phyloP scores from a whole-genome alignment of 2,888 invertebrate genomes.

The Calameuta filiformis region DNA sequence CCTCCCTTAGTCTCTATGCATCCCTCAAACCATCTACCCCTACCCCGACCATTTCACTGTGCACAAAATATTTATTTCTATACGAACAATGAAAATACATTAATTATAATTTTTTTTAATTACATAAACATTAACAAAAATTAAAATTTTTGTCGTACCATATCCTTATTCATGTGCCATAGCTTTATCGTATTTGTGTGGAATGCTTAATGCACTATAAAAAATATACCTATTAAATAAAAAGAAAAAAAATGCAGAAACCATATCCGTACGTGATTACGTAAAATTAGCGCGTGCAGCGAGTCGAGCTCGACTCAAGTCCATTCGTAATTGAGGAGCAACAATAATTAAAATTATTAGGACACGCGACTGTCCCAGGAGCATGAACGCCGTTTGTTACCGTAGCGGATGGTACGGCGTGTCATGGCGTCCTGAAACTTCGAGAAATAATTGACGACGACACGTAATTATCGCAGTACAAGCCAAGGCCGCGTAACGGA shows the following conservation, averaged over 20 bases:
- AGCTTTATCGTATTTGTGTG: neutral
- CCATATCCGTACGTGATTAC: neutral
- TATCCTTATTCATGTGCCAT: neutral
- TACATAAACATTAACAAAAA: neutral
- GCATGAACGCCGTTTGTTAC: neutral
- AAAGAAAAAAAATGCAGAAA: neutral
- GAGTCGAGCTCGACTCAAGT: neutral
- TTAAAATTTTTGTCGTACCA: neutral
- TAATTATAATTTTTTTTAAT: neutral
- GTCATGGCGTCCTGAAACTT: conserved; percentile 4
- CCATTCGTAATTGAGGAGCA: neutral
- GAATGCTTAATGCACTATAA: neutral
- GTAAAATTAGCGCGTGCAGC: neutral
- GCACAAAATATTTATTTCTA: conserved; percentile 24
- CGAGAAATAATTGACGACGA: conserved; percentile 33
- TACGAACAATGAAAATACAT: neutral
- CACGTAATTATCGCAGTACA: conserved; percentile 26
- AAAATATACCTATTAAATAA: neutral
- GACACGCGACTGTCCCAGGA: neutral
- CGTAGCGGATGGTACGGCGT: neutral
- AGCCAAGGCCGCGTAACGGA: conserved; percentile 29
- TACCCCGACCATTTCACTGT: neutral
- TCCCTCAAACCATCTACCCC: conserved; percentile 25
- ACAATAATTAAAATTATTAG: neutral
- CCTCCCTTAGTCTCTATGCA: conserved; percentile 20